Conservation (phyloP, 2,888 invertebrate species). For the Epinotia ramella region DNA sequence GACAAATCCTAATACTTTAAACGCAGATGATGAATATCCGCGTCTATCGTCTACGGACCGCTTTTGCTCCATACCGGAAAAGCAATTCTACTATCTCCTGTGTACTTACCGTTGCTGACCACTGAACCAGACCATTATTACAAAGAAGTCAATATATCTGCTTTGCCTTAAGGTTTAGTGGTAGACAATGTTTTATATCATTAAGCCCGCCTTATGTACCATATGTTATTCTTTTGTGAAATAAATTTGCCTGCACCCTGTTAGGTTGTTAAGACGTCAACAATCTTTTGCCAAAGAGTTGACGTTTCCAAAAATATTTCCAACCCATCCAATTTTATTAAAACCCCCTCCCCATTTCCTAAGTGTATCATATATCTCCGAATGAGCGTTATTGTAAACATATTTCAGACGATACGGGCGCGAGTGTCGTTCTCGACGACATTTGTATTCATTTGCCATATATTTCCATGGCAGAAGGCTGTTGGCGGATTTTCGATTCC, state of each 20-base stretch:
- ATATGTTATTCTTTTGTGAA: too few species aligned
- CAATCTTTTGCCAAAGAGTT: slow-evolving; percentile 1
- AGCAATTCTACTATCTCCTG: background rate
- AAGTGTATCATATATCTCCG: slow-evolving; percentile 62
- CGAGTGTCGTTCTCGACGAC: slow-evolving; percentile 62
- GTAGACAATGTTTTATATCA: too few species aligned
- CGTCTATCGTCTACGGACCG: background rate
- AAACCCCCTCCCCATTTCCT: slow-evolving; percentile 39
- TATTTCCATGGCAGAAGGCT: slow-evolving; percentile 54
- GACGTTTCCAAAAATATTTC: slow-evolving; percentile 19
- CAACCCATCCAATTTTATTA: slow-evolving; percentile 31
- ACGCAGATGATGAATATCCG: too few species aligned
- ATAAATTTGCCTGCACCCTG: background rate
- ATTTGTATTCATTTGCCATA: slow-evolving; percentile 71
- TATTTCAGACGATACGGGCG: slow-evolving; percentile 72
- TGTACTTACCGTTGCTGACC: background rate
- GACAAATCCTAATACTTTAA: background rate
- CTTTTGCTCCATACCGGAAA: background rate
- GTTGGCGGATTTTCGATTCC: slow-evolving; percentile 55
- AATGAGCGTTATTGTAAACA: slow-evolving; percentile 75
- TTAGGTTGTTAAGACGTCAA: background rate
- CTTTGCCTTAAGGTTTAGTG: too few species aligned
- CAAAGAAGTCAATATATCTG: background rate
- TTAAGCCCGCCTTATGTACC: too few species aligned
- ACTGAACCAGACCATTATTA: background rate